Base-by-base conservation (phyloP, 2,113 vertebrate species). In the Egretta garzetta region DNA sequence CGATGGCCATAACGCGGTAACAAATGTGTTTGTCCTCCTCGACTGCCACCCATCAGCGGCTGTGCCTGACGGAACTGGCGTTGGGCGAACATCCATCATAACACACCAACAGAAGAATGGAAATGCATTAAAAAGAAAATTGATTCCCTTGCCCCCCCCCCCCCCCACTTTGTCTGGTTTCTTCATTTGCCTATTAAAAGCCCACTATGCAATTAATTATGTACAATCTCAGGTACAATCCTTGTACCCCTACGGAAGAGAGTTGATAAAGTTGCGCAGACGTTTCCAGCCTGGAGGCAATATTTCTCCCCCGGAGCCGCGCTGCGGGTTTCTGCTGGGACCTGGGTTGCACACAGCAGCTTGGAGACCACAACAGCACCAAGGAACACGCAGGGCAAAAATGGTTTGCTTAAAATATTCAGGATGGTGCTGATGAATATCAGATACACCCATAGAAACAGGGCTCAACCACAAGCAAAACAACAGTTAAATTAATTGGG, bases 101-200 rank as follows among this genome's bases (percentile, higher is more conserved):
- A n/a, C 80, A 80, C 88, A 81, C 87, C 80, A 75, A 76, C 5
- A 88, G 79, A 27, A 33, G 64, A n/a, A 28, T 41, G n/a, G 58
- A 96, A 80, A 86, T 9, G 35, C 77, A 81, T 62, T 68, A 73
- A 62, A 94, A 88, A 94, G 74, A 88, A 91, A 96, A 94, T 45
- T 22, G 66, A 86, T 91, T 95, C 62, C 85, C 68, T 35, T 47
- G 55, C 49, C 18, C 49, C 41, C 19, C 39, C 41, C 19, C 39
- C 39, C 41, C 19, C 39, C 60, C 53, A 89, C 71, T 96, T 88
- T 86, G 76, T 93, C 70, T 33, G 89, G 7, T 37, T 82, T 56
- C 77, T 66, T 89, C 72, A 33, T 71, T 75, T 83, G 75, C 74
- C 45, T 45, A 6, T 68, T 82, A 90, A 86, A 6, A 28, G 49